These are phyloP conservation scores for Smithornis capensis DNA, from an alignment of 2,113 vertebrate species.

Conservation along the genomic window DNA sequence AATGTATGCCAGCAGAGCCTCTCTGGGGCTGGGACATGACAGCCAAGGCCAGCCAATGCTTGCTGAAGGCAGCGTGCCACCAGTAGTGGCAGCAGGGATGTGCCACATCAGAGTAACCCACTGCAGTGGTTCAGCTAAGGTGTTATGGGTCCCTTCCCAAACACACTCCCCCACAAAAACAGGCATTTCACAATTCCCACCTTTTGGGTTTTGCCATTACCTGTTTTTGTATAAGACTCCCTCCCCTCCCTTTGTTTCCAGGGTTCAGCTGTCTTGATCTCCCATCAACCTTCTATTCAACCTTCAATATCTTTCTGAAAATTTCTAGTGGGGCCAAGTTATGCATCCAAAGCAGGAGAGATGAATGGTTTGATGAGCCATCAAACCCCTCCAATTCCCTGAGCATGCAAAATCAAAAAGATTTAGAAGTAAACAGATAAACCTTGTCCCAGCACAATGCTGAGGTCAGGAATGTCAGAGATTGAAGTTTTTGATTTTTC, in stretches of 20 bases:
- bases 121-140: neutral
- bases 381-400: neutral
- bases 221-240: neutral
- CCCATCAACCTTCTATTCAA: neutral
- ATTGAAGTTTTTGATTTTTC: neutral
- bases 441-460: neutral
- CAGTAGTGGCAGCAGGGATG: rapidly evolving
- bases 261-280: neutral
- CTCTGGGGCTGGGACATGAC: rapidly evolving
- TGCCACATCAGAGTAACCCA: neutral
- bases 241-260: neutral
- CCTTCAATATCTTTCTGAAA: neutral
- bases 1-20: neutral
- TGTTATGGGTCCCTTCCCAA: neutral
- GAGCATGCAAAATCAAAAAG: neutral
- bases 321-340: neutral
- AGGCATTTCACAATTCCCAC: neutral
- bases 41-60: rapidly evolving
- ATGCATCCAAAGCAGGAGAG: neutral
- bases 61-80: neutral
- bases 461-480: neutral
- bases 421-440: neutral
- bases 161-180: rapidly evolving
- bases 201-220: neutral
- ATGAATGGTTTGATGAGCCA: neutral